These are phyloP conservation scores for Caiman crocodilus DNA, from an alignment of 2,797 vertebrate species.

Conservation along the genomic window DNA sequence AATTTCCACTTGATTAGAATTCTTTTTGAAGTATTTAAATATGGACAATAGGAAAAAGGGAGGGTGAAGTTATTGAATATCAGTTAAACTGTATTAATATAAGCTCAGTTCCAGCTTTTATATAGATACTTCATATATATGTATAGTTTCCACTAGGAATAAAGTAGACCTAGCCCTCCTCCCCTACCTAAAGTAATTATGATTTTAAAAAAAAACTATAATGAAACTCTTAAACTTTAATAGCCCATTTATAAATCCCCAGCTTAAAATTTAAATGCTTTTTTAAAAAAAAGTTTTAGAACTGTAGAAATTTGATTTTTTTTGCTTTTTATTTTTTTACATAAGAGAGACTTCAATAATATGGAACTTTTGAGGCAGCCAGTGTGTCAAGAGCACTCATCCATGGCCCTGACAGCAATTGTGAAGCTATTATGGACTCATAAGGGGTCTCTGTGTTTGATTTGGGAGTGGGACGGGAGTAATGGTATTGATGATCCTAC, in stretches of 20 bases:
- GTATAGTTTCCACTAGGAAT: conserved; percentile 86
- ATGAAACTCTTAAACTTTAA: conserved; percentile 86
- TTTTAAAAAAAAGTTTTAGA: conserved; percentile 75
- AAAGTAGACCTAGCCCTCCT: conserved; percentile 81
- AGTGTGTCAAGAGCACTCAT: neutral
- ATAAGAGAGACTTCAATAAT: conserved; percentile 47
- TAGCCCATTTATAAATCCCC: conserved; percentile 83
- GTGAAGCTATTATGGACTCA: neutral
- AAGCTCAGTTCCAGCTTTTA: conserved; percentile 87
- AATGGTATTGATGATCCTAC: neutral
- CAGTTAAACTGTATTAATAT: conserved; percentile 98
- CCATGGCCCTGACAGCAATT: conserved; percentile 20
- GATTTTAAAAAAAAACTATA: conserved; percentile 78
- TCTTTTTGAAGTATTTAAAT: conserved; percentile 99
- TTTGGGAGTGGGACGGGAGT: neutral
- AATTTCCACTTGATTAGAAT: conserved; percentile 99
- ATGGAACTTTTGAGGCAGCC: conserved; percentile 49
- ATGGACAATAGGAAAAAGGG: conserved; percentile 97
- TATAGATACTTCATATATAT: conserved; percentile 87
- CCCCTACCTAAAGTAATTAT: conserved; percentile 86
- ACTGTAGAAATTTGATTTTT: conserved; percentile 73
- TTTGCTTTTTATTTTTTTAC: neutral
- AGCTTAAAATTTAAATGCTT: conserved; percentile 82
- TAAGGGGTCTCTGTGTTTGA: neutral
- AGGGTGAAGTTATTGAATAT: conserved; percentile 99